Percentiles rank a stretch among this genome's conserved stretches.
These are phyloP conservation scores for Cryptotis parvus DNA, from an alignment of 2,113 vertebrate species.

Conservation along the genomic window DNA sequence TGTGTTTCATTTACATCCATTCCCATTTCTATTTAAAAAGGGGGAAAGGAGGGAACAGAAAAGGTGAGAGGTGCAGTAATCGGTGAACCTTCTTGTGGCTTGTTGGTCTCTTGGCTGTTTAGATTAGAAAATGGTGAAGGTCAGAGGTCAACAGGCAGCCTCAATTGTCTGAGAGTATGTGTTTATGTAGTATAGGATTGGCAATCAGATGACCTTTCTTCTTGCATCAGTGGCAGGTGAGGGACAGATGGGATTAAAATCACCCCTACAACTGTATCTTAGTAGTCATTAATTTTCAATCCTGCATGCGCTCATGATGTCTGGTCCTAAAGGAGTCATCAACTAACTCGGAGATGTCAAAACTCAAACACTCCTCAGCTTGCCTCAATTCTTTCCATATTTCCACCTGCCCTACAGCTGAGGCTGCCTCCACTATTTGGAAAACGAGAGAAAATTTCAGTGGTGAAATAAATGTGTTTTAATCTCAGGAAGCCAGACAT, in stretches of 20 bases:
- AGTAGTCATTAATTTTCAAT: background rate
- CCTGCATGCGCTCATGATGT: constrained; percentile 45
- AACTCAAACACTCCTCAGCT: constrained; percentile 68
- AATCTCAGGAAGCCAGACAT: constrained; percentile 73
- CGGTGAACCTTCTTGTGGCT: background rate
- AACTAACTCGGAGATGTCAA: constrained; percentile 61
- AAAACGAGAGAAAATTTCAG: constrained; percentile 72
- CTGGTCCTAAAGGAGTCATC: constrained; percentile 56
- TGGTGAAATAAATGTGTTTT: constrained; percentile 75
- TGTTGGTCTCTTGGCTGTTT: background rate
- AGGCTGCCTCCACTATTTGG: constrained; percentile 77
- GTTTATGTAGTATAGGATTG: background rate
- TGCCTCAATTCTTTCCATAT: constrained; percentile 67
- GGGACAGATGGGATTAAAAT: constrained; percentile 60
- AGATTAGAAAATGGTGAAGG: background rate
- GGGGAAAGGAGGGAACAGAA: background rate
- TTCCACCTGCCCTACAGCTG: constrained; percentile 72
- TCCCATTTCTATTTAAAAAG: background rate
- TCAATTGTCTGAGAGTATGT: background rate
- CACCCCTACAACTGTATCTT: constrained; percentile 15
- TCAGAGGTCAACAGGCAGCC: background rate
- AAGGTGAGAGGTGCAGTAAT: background rate
- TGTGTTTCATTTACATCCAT: background rate
- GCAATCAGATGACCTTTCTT: background rate
- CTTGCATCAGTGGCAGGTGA: constrained; percentile 41